These are phyloP conservation scores for Malurus melanocephalus DNA, from an alignment of 2,113 vertebrate genomes.

Conservation along the genomic window DNA sequence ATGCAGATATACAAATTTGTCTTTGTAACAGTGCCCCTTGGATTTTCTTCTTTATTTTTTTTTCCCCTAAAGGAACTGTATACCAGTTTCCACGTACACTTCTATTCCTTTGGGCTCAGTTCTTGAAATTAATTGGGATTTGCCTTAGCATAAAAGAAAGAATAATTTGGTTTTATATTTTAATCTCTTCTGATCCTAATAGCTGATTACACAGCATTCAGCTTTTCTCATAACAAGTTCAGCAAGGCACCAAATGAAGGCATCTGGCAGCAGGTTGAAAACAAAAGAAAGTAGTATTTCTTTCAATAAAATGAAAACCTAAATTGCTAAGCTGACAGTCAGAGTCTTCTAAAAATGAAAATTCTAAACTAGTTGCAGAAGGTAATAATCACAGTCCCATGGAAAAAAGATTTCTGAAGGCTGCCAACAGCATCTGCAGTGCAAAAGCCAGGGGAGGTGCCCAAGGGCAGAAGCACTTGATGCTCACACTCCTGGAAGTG, in stretches of 20 bases:
- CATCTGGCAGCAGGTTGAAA: neutral
- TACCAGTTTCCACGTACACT: neutral
- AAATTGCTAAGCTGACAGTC: neutral
- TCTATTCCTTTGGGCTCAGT: neutral
- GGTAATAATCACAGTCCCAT: neutral
- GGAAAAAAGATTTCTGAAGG: neutral
- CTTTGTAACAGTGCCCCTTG: neutral
- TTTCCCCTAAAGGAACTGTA: neutral
- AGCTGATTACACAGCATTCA: neutral
- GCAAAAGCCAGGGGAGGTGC: neutral
- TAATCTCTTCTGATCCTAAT: neutral
- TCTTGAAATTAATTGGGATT: neutral
- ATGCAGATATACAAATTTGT: neutral
- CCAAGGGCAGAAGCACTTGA: neutral
- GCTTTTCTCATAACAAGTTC: neutral
- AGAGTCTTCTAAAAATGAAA: neutral
- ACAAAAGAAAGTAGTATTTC: neutral
- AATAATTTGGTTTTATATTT: slow-evolving; percentile 9
- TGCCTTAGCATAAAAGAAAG: neutral
- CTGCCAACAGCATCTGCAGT: neutral
- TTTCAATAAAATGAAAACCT: neutral
- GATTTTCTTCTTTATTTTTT: neutral
- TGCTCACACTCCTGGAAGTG: neutral
- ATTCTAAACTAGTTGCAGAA: neutral
- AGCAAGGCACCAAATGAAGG: neutral